A percentile compares a stretch with the other conserved stretches of the same genome.
Conservation (phyloP, 2,797 vertebrate genomes). For the Liasis olivaceus region DNA sequence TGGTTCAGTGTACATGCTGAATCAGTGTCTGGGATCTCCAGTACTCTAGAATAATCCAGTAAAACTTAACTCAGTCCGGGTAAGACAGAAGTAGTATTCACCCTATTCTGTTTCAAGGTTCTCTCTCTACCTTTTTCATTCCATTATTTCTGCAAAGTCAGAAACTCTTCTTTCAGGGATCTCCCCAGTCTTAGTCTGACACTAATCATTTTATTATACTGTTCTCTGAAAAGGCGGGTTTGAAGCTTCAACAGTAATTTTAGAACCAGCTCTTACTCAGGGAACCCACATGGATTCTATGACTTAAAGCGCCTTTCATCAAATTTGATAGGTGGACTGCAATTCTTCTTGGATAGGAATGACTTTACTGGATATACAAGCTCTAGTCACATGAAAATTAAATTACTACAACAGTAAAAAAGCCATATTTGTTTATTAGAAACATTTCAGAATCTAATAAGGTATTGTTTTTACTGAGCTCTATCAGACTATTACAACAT, state of each 20-base stretch:
- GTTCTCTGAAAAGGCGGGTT: neutral
- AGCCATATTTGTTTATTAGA: neutral
- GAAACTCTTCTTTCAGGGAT: neutral
- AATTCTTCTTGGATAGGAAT: neutral
- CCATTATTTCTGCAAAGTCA: neutral
- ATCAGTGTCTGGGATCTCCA: neutral
- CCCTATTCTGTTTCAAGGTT: neutral
- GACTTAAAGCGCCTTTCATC: neutral
- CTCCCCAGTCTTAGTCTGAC: neutral
- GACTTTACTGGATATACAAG: neutral
- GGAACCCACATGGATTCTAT: neutral
- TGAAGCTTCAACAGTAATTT: neutral
- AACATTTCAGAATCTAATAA: neutral
- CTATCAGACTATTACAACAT: neutral
- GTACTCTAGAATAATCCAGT: neutral
- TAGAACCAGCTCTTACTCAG: neutral
- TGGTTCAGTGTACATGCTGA: neutral
- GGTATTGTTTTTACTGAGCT: neutral
- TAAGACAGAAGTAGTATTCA: neutral
- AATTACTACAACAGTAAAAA: neutral
- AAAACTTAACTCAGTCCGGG: neutral
- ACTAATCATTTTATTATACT: neutral
- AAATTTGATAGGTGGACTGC: neutral
- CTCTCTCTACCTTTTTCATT: neutral
- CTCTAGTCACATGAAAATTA: neutral